Evolutionary conservation across 2,888 invertebrate genomes (phyloP), one percentile per base, ranked within the genome.

Genomic region (Entomobrya proxima): DNA sequence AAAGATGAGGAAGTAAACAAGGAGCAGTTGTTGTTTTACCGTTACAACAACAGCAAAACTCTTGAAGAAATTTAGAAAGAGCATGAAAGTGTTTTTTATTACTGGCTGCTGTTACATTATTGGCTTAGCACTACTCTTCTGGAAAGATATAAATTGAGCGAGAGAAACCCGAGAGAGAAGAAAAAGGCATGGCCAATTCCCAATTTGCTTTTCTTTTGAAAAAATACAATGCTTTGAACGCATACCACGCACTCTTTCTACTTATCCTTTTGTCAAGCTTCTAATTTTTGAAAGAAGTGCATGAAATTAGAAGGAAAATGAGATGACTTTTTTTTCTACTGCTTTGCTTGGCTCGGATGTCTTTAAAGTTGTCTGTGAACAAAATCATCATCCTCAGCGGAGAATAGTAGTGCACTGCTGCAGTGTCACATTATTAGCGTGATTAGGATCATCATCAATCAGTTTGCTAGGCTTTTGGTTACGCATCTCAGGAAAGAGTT

Each of bases 1-100:
- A 35, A 7, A 64, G 32, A 64, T 64, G 64, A 64, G 64, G 64
- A 64, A 64, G 64, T 64, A 64, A 64, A 64, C 35, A 64, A 64
- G 64, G 18, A 64, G 18, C 2, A 27, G 64, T 64, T 18, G 35
- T 64, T 21, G 55, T 55, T 30, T 30, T 27, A 13, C 1, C 58
- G 24, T 27, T 58, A 7, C 13, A 58, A 58, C 30, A 58, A 30
- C 27, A 13, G 30, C 2, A 30, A 27, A 58, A 55, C 52, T 52
- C n/a, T n/a, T 52, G n/a, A 52, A 15, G 15, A 52, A n/a, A 15
- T 52, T 52, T 52, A 52, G 11, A 11, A 40, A 40, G 40, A 40
- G 11, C 52, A 5, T 21, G 52, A 52, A 21, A 52, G 30, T 55
- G 11, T 11, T 21, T 3, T 55, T 21, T 55, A 44, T 21, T 69